Base-by-base conservation (phyloP, 2,888 invertebrate species). In the Eurytoma californica region DNA sequence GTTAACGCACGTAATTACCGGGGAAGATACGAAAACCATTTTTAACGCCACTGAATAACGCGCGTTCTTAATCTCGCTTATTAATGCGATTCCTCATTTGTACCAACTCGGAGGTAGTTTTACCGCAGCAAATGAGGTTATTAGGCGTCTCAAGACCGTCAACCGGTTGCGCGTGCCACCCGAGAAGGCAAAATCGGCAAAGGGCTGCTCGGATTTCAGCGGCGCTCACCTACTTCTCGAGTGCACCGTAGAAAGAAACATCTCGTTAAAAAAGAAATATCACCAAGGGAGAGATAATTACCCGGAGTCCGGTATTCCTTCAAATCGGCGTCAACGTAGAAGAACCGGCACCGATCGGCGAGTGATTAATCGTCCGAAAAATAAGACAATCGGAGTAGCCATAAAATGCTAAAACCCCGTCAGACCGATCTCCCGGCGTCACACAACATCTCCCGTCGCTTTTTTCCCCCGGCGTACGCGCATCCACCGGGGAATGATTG, bases 61-160 rank as follows among this genome's bases (percentile, higher is more conserved):
- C 77, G n/a, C 69, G 72, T 51, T 65, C 80, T 77, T 80, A 76
- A 76, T 80, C 79, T 75, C 79, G 61, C 24, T 80, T 77, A 72
- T 76, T 80, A 80, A 80, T 76, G 77, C 73, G 69, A 77, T 77
- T 80, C 76, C 80, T 80, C 76, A 72, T 80, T 72, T 76, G 73
- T 76, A 72, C 63, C 72, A 70, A 65, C 61, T 79, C 70, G 61
- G 16, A 16, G 39, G n/a, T 30, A 24, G 39, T 39, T 39, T 39
- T 39, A 39, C 39, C 39, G 80, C 84, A 82, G 82, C 84, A 84
- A 85, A 87, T 84, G 84, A 86, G 87, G 65, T 74, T 79, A 79
- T 79, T 79, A 79, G 79, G 65, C 86, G 49, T 20, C 57, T 69
- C 68, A 68, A 47, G 68, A 67, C 68, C 39, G 73, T 78, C 73